A percentile compares a stretch with the other conserved stretches of the same genome.
These are phyloP conservation scores for Chironomus tepperi DNA, from an alignment of 1,140 invertebrate genomes.

Conservation along the genomic window DNA sequence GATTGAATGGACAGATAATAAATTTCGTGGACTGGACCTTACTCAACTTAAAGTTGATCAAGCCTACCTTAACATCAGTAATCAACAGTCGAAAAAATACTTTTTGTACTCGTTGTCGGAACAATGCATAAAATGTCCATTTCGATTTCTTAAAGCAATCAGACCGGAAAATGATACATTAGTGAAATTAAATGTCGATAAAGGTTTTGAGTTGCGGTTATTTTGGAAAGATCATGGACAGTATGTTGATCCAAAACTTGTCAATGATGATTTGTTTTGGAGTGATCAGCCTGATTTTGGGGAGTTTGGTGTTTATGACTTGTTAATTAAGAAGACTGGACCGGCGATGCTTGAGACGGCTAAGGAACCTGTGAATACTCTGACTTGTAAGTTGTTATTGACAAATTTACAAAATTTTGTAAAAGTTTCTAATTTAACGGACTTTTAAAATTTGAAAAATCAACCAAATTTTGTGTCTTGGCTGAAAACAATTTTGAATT, in stretches of 20 bases:
- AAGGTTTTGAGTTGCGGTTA: slow-evolving; percentile 37
- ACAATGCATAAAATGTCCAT: slow-evolving; percentile 43
- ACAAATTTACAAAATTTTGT: neutral
- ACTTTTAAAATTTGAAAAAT: neutral
- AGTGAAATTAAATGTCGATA: slow-evolving; percentile 38
- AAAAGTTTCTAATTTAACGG: neutral
- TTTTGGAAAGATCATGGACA: slow-evolving; percentile 35
- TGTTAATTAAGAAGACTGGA: slow-evolving; percentile 41
- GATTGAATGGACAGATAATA: neutral
- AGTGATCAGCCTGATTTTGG: slow-evolving; percentile 50
- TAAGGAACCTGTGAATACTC: neutral
- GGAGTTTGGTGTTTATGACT: slow-evolving; percentile 65
- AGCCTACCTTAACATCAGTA: slow-evolving; percentile 32
- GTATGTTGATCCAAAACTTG: slow-evolving; percentile 31
- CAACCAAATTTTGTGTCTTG: no score
- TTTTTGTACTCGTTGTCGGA: slow-evolving; percentile 35
- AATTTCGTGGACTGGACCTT: neutral
- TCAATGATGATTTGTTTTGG: slow-evolving; percentile 40
- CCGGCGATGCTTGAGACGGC: neutral
- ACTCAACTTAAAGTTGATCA: slow-evolving; percentile 32
- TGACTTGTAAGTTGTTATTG: neutral
- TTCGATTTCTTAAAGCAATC: slow-evolving; percentile 37
- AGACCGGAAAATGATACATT: slow-evolving; percentile 28
- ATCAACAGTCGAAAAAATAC: slow-evolving; percentile 25
- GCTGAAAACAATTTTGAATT: no score